Base-by-base conservation (phyloP, 2,888 invertebrate species). In the Tinea pellionella region DNA sequence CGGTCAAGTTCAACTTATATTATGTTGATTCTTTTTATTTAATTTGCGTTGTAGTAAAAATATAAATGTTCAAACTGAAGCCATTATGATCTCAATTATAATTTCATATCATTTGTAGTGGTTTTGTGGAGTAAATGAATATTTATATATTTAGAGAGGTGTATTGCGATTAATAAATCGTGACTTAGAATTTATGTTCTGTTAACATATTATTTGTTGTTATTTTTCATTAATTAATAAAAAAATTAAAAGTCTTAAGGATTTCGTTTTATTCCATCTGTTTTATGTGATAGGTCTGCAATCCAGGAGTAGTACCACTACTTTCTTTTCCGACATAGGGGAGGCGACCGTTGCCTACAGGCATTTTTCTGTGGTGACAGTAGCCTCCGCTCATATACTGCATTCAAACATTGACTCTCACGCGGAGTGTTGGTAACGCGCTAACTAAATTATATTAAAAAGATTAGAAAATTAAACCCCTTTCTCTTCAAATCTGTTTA, bases 51-150 rank as follows among this genome's bases (percentile, higher is more conserved):
- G 47, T 47, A 16, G n/a, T 16, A 16, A 47, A 47, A 15, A 47
- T 47, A 47, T 16, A 12, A n/a, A n/a, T 47, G 47, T 16, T 47
- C 16, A 47, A 47, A 47, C 13, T n/a, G 47, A 47, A 47, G 13
- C 47, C 47, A 47, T 47, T 47, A 15, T 47, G 47, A 47, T 47
- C 47, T 47, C 47, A 47, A 47, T 47, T 47, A 47, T 47, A n/a
- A 16, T 47, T 16, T 47, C 16, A 47, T 47, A 16, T 47, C 47
- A 47, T n/a, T 41, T 41, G 4, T 41, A 41, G 41, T 41, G 41
- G 41, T 47, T 47, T 47, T 8, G 16, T 47, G 13, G n/a, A 47
- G 47, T 47, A 47, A 47, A 16, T 16, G 47, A 13, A 15, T 15
- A 16, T 15, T 24, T 24, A 47, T 47, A 47, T 16, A 13, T 42